Conservation (phyloP, 2,888 invertebrate species). For the Drosophila kuntzei region DNA sequence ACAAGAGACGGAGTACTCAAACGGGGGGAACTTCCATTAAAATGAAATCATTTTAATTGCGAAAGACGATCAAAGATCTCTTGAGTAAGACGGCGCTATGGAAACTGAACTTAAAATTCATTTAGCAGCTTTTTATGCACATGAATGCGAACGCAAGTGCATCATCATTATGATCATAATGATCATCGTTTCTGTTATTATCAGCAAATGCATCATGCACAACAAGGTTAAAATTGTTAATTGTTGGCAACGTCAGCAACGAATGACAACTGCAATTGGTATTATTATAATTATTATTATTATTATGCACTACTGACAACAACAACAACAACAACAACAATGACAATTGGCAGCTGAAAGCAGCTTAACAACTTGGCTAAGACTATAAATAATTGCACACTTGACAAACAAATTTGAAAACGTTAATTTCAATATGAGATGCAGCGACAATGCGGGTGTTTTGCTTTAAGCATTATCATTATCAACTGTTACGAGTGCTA, state of each 20-base stretch:
- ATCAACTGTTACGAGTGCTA: conserved; percentile 28
- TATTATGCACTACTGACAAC: conserved; percentile 42
- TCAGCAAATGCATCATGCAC: conserved; percentile 66
- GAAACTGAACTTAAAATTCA: conserved; percentile 34
- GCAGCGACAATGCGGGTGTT: conserved; percentile 39
- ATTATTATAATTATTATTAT: conserved; percentile 37
- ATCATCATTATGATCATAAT: conserved; percentile 30
- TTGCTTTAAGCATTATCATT: conserved; percentile 52
- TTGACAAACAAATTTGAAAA: conserved; percentile 60
- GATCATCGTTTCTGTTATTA: conserved; percentile 11
- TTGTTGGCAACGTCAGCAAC: conserved; percentile 46
- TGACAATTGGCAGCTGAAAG: conserved; percentile 23
- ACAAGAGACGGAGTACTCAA: background rate
- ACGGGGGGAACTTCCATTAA: background rate
- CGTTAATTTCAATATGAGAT: conserved; percentile 11
- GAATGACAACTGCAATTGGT: conserved; percentile 51
- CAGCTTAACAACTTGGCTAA: conserved; percentile 34
- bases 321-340: conserved; percentile 24
- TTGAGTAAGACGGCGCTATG: conserved; percentile 21
- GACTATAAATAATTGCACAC: conserved; percentile 65
- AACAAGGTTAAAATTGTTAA: conserved; percentile 71
- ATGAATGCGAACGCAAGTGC: conserved; percentile 41
- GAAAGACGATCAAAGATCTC: conserved; percentile 20
- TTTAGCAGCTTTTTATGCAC: conserved; percentile 66
- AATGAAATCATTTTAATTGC: conserved; percentile 43